Evolutionary conservation across 2,888 invertebrate genomes (phyloP).

Genomic region (Agrenia bidenticulata): DNA sequence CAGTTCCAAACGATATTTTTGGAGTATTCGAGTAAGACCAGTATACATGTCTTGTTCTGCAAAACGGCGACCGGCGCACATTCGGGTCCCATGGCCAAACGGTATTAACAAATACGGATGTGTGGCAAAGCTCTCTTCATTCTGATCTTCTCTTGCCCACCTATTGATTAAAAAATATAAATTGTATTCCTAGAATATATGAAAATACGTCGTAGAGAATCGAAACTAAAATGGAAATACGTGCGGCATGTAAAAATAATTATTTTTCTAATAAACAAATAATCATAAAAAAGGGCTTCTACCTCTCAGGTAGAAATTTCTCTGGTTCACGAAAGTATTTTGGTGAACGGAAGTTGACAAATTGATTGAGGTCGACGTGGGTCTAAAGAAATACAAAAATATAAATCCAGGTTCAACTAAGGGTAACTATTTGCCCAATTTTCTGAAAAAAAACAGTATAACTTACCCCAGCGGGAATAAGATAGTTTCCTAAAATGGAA

Average conservation of each 20-base stretch:
- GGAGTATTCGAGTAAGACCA: constrained; percentile 57
- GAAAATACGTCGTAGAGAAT: no score
- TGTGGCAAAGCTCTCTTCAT: constrained; percentile 43
- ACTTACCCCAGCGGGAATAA: constrained; percentile 55
- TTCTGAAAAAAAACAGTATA: not conserved
- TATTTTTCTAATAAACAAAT: no score
- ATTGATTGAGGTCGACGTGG: constrained; percentile 57
- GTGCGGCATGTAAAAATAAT: no score
- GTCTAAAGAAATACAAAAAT: constrained; percentile 54
- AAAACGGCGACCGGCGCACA: constrained; percentile 62
- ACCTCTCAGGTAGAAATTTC: constrained; percentile 56
- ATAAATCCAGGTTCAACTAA: not conserved
- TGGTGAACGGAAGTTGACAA: constrained; percentile 55
- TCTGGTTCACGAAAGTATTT: constrained; percentile 56
- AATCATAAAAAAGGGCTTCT: no score
- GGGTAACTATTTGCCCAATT: not conserved
- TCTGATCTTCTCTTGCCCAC: constrained; percentile 57
- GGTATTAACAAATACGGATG: constrained; percentile 60
- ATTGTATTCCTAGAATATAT: no score
- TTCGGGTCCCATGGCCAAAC: constrained; percentile 61
- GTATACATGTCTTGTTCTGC: constrained; percentile 62
- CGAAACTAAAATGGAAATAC: no score
- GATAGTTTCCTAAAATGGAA: constrained; percentile 65
- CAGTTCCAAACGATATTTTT: constrained; percentile 58
- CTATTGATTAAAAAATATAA: constrained; percentile 18